A percentile compares a stretch with the other conserved stretches of the same genome.
Evolutionary conservation across 2,888 invertebrate genomes (phyloP).

Genomic region (Trichopria drosophilae): DNA sequence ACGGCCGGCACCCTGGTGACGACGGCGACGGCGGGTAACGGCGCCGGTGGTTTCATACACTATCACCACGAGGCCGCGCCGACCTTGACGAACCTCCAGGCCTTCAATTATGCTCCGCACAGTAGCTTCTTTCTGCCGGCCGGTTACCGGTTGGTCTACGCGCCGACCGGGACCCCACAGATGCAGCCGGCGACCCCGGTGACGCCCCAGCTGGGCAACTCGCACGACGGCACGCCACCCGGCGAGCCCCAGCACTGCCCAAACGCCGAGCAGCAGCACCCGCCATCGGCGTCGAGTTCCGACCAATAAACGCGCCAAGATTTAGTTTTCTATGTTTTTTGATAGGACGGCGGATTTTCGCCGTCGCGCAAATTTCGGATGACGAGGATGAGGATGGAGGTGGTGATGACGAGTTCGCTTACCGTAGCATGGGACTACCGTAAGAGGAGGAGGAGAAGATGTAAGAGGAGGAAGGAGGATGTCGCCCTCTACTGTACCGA

Average conservation of each 20-base stretch:
- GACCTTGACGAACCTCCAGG: constrained; percentile 48
- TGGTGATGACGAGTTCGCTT: no score
- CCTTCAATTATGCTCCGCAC: constrained; percentile 51
- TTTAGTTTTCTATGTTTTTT: no score
- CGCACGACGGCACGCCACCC: constrained; percentile 54
- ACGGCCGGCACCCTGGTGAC: constrained; percentile 34
- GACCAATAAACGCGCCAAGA: no score
- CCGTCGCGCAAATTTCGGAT: no score
- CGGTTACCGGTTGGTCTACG: constrained; percentile 52
- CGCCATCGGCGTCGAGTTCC: no score
- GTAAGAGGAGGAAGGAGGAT: constrained; percentile 10
- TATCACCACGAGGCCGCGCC: constrained; percentile 45
- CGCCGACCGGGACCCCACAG: constrained; percentile 50
- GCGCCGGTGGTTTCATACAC: constrained; percentile 23
- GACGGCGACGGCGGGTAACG: constrained; percentile 14
- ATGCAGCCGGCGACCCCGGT: constrained; percentile 55
- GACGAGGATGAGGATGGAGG: no score
- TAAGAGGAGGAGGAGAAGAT: constrained; percentile 1
- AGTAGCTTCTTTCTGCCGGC: constrained; percentile 55
- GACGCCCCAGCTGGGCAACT: constrained; percentile 50
- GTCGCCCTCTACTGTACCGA: no score
- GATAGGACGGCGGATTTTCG: no score
- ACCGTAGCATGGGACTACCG: no score
- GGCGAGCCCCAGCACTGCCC: constrained; percentile 40
- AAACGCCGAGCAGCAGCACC: not conserved